A percentile compares a stretch with the other conserved stretches of the same genome.
Conservation (phyloP, 1,140 invertebrate genomes). For the Dysdera silvatica region DNA sequence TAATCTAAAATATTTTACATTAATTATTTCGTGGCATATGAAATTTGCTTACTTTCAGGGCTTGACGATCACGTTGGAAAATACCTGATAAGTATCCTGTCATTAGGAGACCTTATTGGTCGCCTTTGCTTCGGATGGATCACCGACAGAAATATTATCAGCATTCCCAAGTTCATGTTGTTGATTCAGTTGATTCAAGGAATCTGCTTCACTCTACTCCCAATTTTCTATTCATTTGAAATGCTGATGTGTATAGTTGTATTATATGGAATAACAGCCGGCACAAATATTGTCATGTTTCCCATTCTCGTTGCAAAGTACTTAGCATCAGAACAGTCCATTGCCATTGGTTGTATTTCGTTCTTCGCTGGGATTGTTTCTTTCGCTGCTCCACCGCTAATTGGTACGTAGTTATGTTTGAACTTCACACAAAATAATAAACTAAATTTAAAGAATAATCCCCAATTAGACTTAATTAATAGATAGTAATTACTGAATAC, state of each 20-base stretch:
- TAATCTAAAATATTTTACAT: too few relatives aligned
- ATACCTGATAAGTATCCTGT: constrained; percentile 21
- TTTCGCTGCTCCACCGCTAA: constrained; percentile 9
- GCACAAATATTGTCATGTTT: constrained; percentile 14
- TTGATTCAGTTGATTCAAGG: neutral
- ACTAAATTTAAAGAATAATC: too few relatives aligned
- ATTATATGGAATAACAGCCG: constrained; percentile 5
- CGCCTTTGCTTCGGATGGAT: constrained; percentile 2
- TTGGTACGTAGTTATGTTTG: too few relatives aligned
- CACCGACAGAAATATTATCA: neutral
- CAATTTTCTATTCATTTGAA: constrained; percentile 8
- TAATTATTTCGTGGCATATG: too few relatives aligned
- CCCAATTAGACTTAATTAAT: too few relatives aligned
- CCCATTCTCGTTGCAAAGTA: constrained; percentile 17
- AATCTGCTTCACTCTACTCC: neutral
- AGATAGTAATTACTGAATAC: too few relatives aligned
- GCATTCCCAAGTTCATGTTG: neutral
- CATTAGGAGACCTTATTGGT: constrained; percentile 4
- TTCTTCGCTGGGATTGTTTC: constrained; percentile 10
- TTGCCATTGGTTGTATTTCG: constrained; percentile 20
- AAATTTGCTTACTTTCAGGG: too few relatives aligned
- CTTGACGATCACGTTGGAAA: constrained; percentile 5
- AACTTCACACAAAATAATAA: too few relatives aligned
- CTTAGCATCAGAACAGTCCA: constrained; percentile 9
- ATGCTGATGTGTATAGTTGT: constrained; percentile 3